These are phyloP conservation scores for Drosophila pandora DNA, from an alignment of 1,140 invertebrate species.

Conservation along the genomic window DNA sequence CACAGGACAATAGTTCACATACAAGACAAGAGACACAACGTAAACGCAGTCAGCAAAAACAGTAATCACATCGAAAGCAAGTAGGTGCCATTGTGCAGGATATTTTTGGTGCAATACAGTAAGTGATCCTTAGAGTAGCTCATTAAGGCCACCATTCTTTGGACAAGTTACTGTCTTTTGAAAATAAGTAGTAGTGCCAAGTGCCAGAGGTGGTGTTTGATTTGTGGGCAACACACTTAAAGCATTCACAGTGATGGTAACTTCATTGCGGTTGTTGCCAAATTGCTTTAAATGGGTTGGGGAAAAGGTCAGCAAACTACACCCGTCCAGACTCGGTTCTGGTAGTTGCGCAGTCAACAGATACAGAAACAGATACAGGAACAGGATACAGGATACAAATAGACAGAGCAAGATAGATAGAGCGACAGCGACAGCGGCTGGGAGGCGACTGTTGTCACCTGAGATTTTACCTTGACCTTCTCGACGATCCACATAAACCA, in stretches of 20 bases:
- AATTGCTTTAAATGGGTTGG: conserved; percentile 84
- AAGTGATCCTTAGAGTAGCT: background rate
- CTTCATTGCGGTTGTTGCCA: conserved; percentile 77
- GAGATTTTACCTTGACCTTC: conserved; percentile 88
- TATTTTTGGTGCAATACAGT: background rate
- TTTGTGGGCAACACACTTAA: conserved; percentile 69
- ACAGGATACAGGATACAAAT: conserved; percentile 23
- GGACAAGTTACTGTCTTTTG: conserved; percentile 15
- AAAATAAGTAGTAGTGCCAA: conserved; percentile 25
- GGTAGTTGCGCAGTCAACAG: conserved; percentile 25
- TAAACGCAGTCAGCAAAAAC: conserved; percentile 53
- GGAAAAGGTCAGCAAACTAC: conserved; percentile 80
- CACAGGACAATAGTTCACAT: conserved; percentile 58
- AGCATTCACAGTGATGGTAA: conserved; percentile 55
- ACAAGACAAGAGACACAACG: conserved; percentile 67
- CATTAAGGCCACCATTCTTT: background rate
- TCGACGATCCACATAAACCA: conserved; percentile 94
- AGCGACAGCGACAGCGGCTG: conserved; percentile 28
- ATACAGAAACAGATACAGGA: conserved; percentile 16
- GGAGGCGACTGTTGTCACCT: conserved; percentile 24
- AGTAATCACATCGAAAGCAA: conserved; percentile 55
- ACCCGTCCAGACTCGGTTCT: conserved; percentile 51
- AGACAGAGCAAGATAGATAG: conserved; percentile 10
- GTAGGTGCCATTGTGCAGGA: background rate
- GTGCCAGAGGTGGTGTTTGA: conserved; percentile 33